These are phyloP conservation scores for Notothenia rossii DNA, from an alignment of 2,113 vertebrate genomes.

Conservation along the genomic window DNA sequence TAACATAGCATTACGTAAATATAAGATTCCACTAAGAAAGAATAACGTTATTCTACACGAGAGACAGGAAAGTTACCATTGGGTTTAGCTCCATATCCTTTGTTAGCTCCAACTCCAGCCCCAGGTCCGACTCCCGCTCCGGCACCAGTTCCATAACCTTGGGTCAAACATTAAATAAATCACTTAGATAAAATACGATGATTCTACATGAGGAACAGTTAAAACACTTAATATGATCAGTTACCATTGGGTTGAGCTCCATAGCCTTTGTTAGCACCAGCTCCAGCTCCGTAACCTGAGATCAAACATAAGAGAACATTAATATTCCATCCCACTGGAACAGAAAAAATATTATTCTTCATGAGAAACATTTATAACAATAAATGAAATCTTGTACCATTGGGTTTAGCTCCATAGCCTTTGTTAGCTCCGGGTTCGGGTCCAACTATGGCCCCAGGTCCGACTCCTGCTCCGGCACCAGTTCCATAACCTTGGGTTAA, in stretches of 20 bases:
- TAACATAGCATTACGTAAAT: slow-evolving; percentile 7
- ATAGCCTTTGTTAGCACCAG: slow-evolving; percentile 41
- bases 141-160: too few species aligned
- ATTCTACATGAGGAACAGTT: background rate
- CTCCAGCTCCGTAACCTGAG: slow-evolving; percentile 50
- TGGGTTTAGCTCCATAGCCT: slow-evolving; percentile 51
- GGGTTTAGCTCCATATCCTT: slow-evolving; percentile 20
- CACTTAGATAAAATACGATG: background rate
- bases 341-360: background rate
- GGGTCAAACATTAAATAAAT: background rate
- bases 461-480: slow-evolving; percentile 31
- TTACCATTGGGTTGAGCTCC: slow-evolving; percentile 56
- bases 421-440: slow-evolving; percentile 26
- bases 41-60: too few species aligned
- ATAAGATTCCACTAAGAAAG: background rate
- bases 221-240: background rate
- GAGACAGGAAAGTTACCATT: slow-evolving; percentile 40
- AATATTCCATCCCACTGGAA: background rate
- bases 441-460: slow-evolving; percentile 19
- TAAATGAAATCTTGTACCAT: slow-evolving; percentile 37
- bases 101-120: background rate
- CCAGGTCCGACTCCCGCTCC: too few species aligned
- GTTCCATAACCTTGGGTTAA: slow-evolving; percentile 52
- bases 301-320: slow-evolving; percentile 16
- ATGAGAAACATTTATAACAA: background rate